Evolutionary conservation across 1,140 invertebrate genomes (phyloP), one percentile per base, ranked within the genome.

Genomic region (Drosophila rhopaloa): DNA sequence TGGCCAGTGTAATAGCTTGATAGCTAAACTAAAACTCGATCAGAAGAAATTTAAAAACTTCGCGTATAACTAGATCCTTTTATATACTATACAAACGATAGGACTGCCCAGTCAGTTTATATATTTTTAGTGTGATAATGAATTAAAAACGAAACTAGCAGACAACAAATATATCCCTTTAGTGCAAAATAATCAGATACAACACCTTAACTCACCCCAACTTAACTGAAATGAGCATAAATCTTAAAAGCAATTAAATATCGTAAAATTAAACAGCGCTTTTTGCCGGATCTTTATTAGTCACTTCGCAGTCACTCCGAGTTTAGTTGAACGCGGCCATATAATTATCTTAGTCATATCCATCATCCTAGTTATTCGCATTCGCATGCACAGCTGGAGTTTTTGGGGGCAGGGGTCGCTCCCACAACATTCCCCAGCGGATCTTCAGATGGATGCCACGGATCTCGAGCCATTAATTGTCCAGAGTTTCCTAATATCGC

Each of bases 391-490:
- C 67, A 48, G 51, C 67, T 66, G 41, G 65, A 40, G 35, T 41
- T 68, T 50, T 27, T 16, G 10, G 24, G 32, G 40, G 24, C 51
- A 5, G 32, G n/a, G n/a, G 61, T 35, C 29, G 29, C 46, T 51
- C 54, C 13, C 43, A 37, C 27, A n/a, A 35, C 67, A 55, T 54
- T 62, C 50, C 70, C 56, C 35, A 37, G 40, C 38, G 48, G 70
- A 43, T 51, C 38, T 63, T 24, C 43, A 55, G 66, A 41, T 71
- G 60, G 47, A 71, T 60, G 66, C 70, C 44, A 72, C 55, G 50
- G 27, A 71, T 70, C 68, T 44, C 13, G 11, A 35, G 76, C 81
- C 71, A 83, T 83, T 84, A 84, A 83, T 84, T 76, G 53, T 63
- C 16, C 58, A 55, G 65, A 44, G 76, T 86, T 82, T 79, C 53